phyloP scores from a whole-genome alignment of 2,888 invertebrate species.

The Phalera bucephala region DNA sequence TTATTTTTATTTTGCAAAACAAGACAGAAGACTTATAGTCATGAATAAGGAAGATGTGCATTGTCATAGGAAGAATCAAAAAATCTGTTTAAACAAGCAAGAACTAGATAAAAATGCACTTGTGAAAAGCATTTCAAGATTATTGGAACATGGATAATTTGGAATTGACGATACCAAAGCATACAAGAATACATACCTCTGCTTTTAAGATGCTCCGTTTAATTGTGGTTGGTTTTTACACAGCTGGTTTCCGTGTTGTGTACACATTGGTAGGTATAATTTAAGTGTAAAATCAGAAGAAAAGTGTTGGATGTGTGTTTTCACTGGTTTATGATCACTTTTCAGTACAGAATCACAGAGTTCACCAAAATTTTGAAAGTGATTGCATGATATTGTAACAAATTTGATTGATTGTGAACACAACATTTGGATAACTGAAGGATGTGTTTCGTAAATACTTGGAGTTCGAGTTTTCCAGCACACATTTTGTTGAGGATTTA shows the following conservation, averaged over 20 bases:
- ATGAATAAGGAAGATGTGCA: constrained; percentile 10
- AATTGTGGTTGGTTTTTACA: constrained; percentile 38
- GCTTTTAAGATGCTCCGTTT: constrained; percentile 39
- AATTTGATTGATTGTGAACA: constrained; percentile 23
- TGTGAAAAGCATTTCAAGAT: constrained; percentile 16
- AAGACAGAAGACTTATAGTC: constrained; percentile 24
- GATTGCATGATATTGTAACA: constrained; percentile 47
- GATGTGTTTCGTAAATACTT: constrained; percentile 29
- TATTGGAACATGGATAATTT: constrained; percentile 15
- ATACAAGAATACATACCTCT: constrained; percentile 44
- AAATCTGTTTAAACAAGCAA: constrained; percentile 10
- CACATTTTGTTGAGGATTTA: constrained; percentile 44
- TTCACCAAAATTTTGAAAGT: constrained; percentile 61
- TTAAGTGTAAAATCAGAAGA: constrained; percentile 33
- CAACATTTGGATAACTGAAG: constrained; percentile 33
- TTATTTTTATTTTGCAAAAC: constrained; percentile 34
- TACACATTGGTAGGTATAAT: constrained; percentile 51
- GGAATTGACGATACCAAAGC: constrained; percentile 13
- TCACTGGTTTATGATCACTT: constrained; percentile 76
- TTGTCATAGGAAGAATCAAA: constrained; percentile 15
- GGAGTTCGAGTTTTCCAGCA: constrained; percentile 38
- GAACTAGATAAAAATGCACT: constrained; percentile 11
- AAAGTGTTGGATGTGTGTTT: constrained; percentile 52
- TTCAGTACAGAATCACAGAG: constrained; percentile 71
- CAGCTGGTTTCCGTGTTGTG: constrained; percentile 34